phyloP scores from a whole-genome alignment of 2,888 invertebrate genomes.

The Tortrix viridana region DNA sequence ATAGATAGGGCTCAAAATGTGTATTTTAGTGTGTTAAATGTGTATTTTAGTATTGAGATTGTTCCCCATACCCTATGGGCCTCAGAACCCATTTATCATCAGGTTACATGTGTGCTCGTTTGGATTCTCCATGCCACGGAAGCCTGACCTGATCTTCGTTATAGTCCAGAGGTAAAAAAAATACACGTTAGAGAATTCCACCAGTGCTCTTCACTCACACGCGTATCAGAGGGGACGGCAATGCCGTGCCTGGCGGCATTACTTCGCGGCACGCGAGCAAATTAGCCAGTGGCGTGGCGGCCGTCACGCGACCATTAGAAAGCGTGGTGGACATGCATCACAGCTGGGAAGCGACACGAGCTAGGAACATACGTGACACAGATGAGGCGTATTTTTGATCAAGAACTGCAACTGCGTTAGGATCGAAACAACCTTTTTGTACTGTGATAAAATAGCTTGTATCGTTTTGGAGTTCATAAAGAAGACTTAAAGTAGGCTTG shows the following conservation, averaged over 20 bases:
- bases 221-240: slow-evolving; percentile 15
- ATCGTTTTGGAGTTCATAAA: neutral
- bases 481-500: neutral
- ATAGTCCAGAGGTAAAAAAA: neutral
- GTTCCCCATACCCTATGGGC: no score
- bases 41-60: no score
- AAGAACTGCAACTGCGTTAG: no score
- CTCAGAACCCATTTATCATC: no score
- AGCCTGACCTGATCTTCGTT: neutral
- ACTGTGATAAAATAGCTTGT: neutral
- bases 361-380: neutral
- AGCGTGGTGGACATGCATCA: slow-evolving; percentile 52
- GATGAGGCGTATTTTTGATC: neutral
- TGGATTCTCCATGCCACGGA: no score
- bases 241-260: slow-evolving; percentile 31
- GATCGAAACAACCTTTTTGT: no score
- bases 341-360: neutral
- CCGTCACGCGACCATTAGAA: slow-evolving; percentile 66
- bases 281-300: slow-evolving; percentile 54
- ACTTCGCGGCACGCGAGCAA: slow-evolving; percentile 52
- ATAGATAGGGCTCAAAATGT: no score
- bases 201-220: slow-evolving; percentile 5
- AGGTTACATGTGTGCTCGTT: no score
- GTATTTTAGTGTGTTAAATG: no score
- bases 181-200: slow-evolving; percentile 1